Evolutionary conservation across 2,888 invertebrate genomes (phyloP).

Genomic region (Trileptium ribeirensis): DNA sequence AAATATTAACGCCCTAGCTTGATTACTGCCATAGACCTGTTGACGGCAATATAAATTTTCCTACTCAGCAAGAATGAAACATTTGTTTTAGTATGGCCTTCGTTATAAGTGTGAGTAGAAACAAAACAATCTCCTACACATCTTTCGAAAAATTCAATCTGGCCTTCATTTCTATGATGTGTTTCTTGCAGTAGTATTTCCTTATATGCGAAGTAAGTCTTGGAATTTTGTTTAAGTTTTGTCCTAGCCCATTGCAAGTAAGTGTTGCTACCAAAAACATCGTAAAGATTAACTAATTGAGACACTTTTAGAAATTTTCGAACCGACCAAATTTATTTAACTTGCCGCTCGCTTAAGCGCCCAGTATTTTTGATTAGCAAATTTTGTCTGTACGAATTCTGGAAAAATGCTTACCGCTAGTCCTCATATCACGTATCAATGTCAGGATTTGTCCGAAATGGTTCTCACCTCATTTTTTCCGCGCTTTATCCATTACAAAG

Average conservation of each 20-base stretch:
- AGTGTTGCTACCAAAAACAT: too few species aligned
- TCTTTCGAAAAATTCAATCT: not conserved
- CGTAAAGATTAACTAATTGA: too few species aligned
- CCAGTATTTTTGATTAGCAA: too few species aligned
- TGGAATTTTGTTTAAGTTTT: too few species aligned
- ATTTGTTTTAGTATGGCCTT: not conserved
- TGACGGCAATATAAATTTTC: not conserved
- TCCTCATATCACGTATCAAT: not conserved
- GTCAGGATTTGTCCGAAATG: conserved; percentile 4
- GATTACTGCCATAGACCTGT: not conserved
- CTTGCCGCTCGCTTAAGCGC: too few species aligned
- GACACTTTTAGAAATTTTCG: too few species aligned
- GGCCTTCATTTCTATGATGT: not conserved
- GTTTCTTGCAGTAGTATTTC: not conserved
- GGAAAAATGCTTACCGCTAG: too few species aligned
- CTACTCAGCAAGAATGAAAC: not conserved
- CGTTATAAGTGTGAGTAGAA: not conserved
- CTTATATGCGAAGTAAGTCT: not conserved
- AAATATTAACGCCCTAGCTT: too few species aligned
- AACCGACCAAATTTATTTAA: not conserved
- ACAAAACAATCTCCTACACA: not conserved
- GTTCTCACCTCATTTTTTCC: not conserved
- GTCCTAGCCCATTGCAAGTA: too few species aligned
- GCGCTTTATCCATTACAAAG: not conserved
- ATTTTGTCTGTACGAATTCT: too few species aligned